Evolutionary conservation across 2,888 invertebrate genomes (phyloP).

Genomic region (Sminthurinus aureus): DNA sequence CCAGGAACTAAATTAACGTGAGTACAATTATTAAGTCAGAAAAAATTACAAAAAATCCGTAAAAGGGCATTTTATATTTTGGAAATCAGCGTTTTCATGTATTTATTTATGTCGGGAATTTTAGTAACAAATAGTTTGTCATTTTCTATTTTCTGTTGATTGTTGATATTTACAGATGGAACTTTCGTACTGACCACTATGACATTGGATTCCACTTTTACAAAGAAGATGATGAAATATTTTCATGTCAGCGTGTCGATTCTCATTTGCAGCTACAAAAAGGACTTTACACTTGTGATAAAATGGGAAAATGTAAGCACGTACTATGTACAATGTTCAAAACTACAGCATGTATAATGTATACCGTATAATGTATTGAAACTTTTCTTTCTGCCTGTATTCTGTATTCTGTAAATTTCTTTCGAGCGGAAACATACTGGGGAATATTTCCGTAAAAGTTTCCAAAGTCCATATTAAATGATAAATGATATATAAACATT

Average conservation of each 20-base stretch:
- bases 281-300: conserved; percentile 33
- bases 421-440: too few species aligned
- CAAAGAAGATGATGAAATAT: conserved; percentile 19
- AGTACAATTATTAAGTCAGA: too few species aligned
- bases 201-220: conserved; percentile 46
- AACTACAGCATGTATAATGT: too few species aligned
- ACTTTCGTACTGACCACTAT: conserved; percentile 44
- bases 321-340: neutral
- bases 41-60: too few species aligned
- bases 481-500: neutral
- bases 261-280: conserved; percentile 26
- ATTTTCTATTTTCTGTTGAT: too few species aligned
- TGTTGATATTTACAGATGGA: conserved; percentile 41
- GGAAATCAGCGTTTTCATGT: too few species aligned
- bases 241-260: conserved; percentile 10
- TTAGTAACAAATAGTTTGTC: too few species aligned
- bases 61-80: too few species aligned
- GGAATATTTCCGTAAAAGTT: too few species aligned
- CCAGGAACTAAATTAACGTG: conserved; percentile 19
- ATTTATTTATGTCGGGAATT: too few species aligned
- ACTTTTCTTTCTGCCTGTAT: too few species aligned
- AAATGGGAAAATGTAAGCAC: conserved; percentile 19
- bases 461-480: neutral
- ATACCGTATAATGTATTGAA: too few species aligned
- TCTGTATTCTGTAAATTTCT: neutral